Base-by-base conservation (phyloP, 2,113 vertebrate genomes). In the Gymnorhina tibicen region DNA sequence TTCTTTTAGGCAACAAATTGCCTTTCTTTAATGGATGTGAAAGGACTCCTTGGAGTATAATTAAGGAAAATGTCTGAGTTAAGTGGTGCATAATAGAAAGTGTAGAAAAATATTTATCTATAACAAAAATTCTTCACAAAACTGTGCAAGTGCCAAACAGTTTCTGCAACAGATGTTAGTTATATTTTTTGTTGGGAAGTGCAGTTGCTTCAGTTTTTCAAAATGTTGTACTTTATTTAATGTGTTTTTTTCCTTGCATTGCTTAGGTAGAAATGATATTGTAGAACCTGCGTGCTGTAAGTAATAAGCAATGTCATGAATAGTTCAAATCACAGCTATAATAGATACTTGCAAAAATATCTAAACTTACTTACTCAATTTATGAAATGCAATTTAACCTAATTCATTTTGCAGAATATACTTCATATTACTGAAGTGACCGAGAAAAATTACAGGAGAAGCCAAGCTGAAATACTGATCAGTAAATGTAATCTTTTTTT, bases 111-210 rank as follows among this genome's bases (percentile, higher is more conserved):
- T 89, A 91, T 87, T 97, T 96, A 68, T 92, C 76, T 93, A 59
- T 37, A 95, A 70, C 69, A 85, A 37, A 94, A 95, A 73, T 70
- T 87, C 66, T 96, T 97, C 96, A 72, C 39, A 53, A 84, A 96
- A 89, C 91, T 96, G n/a, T 93, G 52, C 32, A 81, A 94, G 56
- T 95, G 96, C 96, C 97, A 98, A 97, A 67, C 69, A 95, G 33
- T 96, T 97, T 97, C 90, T 97, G 66, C 66, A 97, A 53, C 97
- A 98, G 97, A 97, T 98, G 97, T 98, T 97, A 95, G 78, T 95
- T 94, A 20, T 91, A 94, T 89, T 95, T 94, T 91, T 92, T 94
- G 42, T 93, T 87, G 91, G 76, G 89, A 97, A 97, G 64, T 96
- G 68, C 78, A 92, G 26, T 96, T 94, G 11, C 67, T 88, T 86